phyloP scores from a whole-genome alignment of 2,888 invertebrate species.

The Syritta pipiens region DNA sequence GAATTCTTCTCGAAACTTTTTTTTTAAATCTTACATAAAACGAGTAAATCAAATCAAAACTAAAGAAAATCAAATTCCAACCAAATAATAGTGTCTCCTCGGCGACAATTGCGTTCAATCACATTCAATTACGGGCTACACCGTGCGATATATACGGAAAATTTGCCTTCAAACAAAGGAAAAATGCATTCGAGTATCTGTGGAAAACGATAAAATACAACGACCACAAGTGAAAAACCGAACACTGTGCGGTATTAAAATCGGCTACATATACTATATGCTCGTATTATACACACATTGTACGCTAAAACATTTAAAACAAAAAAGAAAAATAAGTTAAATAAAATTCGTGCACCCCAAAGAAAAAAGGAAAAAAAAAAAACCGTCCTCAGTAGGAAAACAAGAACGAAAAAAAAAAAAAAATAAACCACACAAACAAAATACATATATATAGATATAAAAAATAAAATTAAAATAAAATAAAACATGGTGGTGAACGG shows the following conservation, averaged over 20 bases:
- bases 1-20: neutral
- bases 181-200: slow-evolving; percentile 45
- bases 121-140: slow-evolving; percentile 9
- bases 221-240: slow-evolving; percentile 42
- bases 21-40: slow-evolving; percentile 62
- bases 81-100: neutral
- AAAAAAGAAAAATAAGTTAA: slow-evolving; percentile 3
- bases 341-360: slow-evolving; percentile 6
- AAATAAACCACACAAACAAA: slow-evolving; percentile 6
- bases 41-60: neutral
- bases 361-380: slow-evolving; percentile 9
- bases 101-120: slow-evolving; percentile 38
- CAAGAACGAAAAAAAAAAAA: slow-evolving; percentile 8
- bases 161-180: slow-evolving; percentile 52
- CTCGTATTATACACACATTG: neutral
- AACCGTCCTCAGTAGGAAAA: too few relatives aligned
- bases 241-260: slow-evolving; percentile 29
- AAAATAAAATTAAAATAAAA: slow-evolving; percentile 30
- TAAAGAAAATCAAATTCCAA: neutral
- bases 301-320: neutral
- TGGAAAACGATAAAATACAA: slow-evolving; percentile 25
- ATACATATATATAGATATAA: slow-evolving; percentile 7
- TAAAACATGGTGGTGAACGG: slow-evolving; percentile 48
- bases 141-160: slow-evolving; percentile 20
- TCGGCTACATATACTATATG: neutral